Percentiles rank a stretch among this genome's conserved stretches.
phyloP scores from a whole-genome alignment of 2,888 invertebrate genomes.

The Aelia acuminata region DNA sequence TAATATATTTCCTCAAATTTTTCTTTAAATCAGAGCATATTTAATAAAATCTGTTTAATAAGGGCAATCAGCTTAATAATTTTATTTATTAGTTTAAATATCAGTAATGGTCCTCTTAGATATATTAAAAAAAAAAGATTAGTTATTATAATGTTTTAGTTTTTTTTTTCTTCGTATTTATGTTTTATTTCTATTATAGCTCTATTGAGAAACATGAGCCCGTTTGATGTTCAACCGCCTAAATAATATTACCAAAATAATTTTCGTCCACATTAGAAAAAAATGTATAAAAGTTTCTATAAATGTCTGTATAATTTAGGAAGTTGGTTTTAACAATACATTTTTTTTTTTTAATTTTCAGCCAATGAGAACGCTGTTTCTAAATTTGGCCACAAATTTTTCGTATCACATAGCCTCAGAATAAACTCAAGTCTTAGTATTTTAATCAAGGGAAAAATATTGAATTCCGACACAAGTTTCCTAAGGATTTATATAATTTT shows the following conservation, averaged over 20 bases:
- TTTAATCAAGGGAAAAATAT: constrained; percentile 63
- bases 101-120: not conserved
- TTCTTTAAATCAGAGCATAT: not conserved
- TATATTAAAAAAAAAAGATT: not conserved
- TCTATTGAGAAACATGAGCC: not conserved
- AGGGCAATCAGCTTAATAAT: too few relatives aligned
- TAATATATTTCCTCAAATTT: not conserved
- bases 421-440: constrained; percentile 56
- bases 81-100: not conserved
- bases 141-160: not conserved
- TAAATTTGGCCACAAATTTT: constrained; percentile 58
- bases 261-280: not conserved
- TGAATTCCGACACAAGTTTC: constrained; percentile 60
- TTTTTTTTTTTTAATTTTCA: constrained; percentile 52
- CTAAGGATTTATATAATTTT: not conserved
- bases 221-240: not conserved
- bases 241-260: not conserved
- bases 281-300: not conserved
- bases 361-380: constrained; percentile 26
- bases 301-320: not conserved
- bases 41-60: not conserved
- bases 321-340: not conserved
- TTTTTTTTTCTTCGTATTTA: not conserved
- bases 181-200: not conserved
- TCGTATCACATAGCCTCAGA: constrained; percentile 54